Evolutionary conservation across 2,113 vertebrate genomes (phyloP).

Genomic region (Hypomesus transpacificus): DNA sequence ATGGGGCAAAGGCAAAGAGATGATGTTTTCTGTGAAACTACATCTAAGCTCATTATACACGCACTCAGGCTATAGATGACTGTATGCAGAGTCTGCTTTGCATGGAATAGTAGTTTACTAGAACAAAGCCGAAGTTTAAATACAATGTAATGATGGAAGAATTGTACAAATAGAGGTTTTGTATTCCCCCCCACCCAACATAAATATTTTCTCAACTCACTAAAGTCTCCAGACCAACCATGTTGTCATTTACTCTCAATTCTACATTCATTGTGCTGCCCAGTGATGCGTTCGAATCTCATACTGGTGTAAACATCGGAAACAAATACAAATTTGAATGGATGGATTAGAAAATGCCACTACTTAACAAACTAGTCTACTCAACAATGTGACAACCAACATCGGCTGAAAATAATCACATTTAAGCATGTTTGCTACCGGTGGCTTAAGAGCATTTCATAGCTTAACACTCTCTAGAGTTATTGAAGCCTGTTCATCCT

Average conservation of each 20-base stretch:
- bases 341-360: slow-evolving; percentile 10
- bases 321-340: slow-evolving; percentile 15
- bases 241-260: slow-evolving; percentile 21
- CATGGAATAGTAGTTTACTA: slow-evolving; percentile 20
- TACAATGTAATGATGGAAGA: neutral
- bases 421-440: no score
- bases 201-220: slow-evolving; percentile 1
- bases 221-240: slow-evolving; percentile 3
- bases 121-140: slow-evolving; percentile 21
- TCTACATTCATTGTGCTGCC: slow-evolving; percentile 63
- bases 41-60: slow-evolving; percentile 9
- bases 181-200: neutral
- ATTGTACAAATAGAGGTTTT: neutral
- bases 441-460: no score
- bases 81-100: slow-evolving; percentile 11
- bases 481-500: no score
- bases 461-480: no score
- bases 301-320: slow-evolving; percentile 42
- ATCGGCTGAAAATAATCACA: no score
- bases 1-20: slow-evolving; percentile 15
- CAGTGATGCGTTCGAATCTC: slow-evolving; percentile 50
- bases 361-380: slow-evolving; percentile 15
- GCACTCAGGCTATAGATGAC: slow-evolving; percentile 14
- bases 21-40: slow-evolving; percentile 15
- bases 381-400: slow-evolving; percentile 5